Base-by-base conservation (phyloP, 2,113 vertebrate genomes). In the Bombycilla garrulus region DNA sequence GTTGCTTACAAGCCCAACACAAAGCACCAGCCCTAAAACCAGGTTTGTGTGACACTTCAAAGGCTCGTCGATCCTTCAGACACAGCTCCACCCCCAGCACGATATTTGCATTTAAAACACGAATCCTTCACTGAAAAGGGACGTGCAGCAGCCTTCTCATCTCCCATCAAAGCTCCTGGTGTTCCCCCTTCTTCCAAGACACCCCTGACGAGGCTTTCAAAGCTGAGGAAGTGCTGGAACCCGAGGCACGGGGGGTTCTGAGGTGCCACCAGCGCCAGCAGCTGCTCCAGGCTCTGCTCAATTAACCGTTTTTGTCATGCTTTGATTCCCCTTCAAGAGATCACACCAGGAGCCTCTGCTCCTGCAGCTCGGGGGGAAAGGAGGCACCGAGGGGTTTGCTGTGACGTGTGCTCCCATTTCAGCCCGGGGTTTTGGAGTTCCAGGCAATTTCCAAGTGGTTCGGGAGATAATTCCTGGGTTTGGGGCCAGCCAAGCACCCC, bases 341-440 rank as follows among this genome's bases (percentile, higher is more conserved):
- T 23, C 31, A 9, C 20, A 73, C 11, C 71, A 18, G 13, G 76
- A 48, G 79, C 38, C 72, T 19, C 50, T 76, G 16, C 31, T 48
- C 66, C 92, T 77, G 8, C 25, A 84, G 54, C 58, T 56, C 2
- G 0, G 29, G 42, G 38, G 45, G 44, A 87, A 35, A 77, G 5
- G n/a, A 38, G 47, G 45, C 47, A 73, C 36, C 9, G 45, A 44
- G 18, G 21, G 38, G 15, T 29, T n/a, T n/a, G 61, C 23, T 36
- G 33, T 4, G 7, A 17, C 0, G 21, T 5, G 56, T 7, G 21
- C 4, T 25, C 31, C 12, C 6, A 21, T 15, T 44, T 20, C 42
- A 26, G 15, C n/a, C 65, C 16, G 17, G 31, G 44, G 21, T 13
- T 70, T 25, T 2, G 1, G 40, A 51, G 47, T 8, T 90, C 56